Evolutionary conservation across 2,797 vertebrate species (phyloP), one percentile per base, ranked within the genome.

Genomic region (Simalia tracyae): DNA sequence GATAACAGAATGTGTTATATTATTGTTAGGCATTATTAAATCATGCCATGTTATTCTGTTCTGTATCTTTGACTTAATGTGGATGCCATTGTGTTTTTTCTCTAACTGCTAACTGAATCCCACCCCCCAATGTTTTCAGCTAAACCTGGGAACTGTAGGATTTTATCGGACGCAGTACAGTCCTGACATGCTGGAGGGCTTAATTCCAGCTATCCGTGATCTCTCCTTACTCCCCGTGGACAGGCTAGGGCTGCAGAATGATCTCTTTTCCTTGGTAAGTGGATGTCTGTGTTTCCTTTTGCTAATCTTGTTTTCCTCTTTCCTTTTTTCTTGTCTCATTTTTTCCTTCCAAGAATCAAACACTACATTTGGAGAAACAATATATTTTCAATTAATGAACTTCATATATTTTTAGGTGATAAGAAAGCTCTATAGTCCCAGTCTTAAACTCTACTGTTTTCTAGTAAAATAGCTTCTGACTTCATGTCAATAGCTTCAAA

Each of bases 121-220:
- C 36, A 17, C 4, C 86, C 9, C 19, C 46, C 28, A 66, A n/a
- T 59, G 5, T 92, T 96, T 95, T 36, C 97, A 99, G 99, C 97
- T 99, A 94, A 99, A 99, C 96, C 98, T 99, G n/a, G 99, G 99
- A 90, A 99, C 99, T 0, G 98, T 99, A 91, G 99, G 99, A 59
- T 99, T 99, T 96, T 99, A 99, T 93, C 98, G 99, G 61, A 99
- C 99, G 63, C 99, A 99, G 94, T 99, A 99, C 96, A 99, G 98
- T 97, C 97, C 98, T 0, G 91, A 97, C 95, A 99, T 99, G 99
- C 97, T 99, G 96, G 98, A 99, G 92, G 98, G 98, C 95, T 97
- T 99, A 92, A 97, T 99, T 93, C 99, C 99, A 2, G 99, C 98
- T 31, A 98, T 99, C 96, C 94, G 97, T 92, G 98, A 99, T 97